Conservation (phyloP, 1,140 invertebrate genomes). For the Drosophila equinoxialis region DNA sequence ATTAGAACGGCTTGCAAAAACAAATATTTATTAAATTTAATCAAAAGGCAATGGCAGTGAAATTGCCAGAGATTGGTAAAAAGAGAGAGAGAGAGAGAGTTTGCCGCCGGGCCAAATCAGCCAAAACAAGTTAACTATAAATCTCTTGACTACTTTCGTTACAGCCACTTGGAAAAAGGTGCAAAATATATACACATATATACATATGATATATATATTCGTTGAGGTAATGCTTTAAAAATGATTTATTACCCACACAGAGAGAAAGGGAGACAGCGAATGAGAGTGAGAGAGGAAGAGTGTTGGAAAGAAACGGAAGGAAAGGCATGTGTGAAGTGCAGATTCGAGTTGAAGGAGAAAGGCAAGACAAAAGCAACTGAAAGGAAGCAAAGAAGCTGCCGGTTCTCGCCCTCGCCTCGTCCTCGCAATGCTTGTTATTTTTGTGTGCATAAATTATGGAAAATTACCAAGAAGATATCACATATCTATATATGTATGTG, state of each 20-base stretch:
- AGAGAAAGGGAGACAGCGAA: background rate
- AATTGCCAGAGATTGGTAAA: background rate
- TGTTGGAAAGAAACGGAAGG: constrained; percentile 28
- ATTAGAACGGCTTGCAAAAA: constrained; percentile 15
- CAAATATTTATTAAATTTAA: constrained; percentile 26
- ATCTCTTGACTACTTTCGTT: constrained; percentile 48
- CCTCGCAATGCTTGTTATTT: constrained; percentile 45
- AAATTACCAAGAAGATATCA: constrained; percentile 51
- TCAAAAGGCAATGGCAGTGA: constrained; percentile 9
- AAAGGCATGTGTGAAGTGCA: constrained; percentile 49
- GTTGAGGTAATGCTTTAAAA: constrained; percentile 71
- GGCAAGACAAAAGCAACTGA: constrained; percentile 35
- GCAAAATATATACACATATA: constrained; percentile 64
- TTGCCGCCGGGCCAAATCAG: constrained; percentile 22
- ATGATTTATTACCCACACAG: constrained; percentile 63
- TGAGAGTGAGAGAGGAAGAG: background rate
- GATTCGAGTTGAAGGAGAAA: constrained; percentile 14
- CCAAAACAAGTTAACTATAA: constrained; percentile 56
- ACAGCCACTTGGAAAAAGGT: constrained; percentile 42
- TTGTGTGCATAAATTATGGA: constrained; percentile 75
- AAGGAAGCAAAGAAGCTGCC: constrained; percentile 32
- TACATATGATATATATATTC: constrained; percentile 61
- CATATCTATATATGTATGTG: background rate
- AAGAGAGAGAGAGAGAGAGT: no score
- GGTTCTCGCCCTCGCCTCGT: constrained; percentile 16